Evolutionary conservation across 2,888 invertebrate genomes (phyloP).

Genomic region (Heliconius aoede): DNA sequence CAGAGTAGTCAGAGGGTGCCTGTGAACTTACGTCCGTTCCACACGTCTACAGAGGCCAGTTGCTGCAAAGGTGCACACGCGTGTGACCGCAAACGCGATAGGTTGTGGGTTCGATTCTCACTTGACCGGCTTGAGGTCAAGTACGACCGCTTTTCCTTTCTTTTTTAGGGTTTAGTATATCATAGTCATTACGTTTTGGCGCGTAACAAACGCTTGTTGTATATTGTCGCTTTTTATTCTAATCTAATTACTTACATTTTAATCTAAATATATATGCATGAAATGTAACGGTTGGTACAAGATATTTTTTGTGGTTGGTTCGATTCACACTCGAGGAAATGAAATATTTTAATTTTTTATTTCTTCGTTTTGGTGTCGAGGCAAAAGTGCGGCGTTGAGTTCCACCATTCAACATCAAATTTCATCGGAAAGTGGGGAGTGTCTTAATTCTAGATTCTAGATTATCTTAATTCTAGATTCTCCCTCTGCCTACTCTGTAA

Average conservation of each 20-base stretch:
- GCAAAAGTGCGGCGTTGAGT: background rate
- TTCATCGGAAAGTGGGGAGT: background rate
- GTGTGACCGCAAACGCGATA: too few species aligned
- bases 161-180: too few species aligned
- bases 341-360: background rate
- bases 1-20: too few species aligned
- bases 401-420: background rate
- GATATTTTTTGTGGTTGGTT: background rate
- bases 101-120: too few species aligned
- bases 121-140: conserved; percentile 44
- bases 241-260: too few species aligned
- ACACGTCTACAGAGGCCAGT: too few species aligned
- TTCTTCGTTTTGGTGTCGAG: background rate
- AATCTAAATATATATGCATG: too few species aligned
- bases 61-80: too few species aligned
- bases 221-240: background rate
- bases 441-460: too few species aligned
- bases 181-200: conserved; percentile 38
- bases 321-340: background rate
- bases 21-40: too few species aligned
- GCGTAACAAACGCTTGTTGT: background rate
- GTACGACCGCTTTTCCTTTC: conserved; percentile 40
- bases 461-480: too few species aligned
- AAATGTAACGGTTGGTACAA: too few species aligned
- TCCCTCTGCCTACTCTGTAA: background rate